These are phyloP conservation scores for Hapalemur alaotrensis DNA, from an alignment of 2,797 vertebrate genomes.

Conservation along the genomic window DNA sequence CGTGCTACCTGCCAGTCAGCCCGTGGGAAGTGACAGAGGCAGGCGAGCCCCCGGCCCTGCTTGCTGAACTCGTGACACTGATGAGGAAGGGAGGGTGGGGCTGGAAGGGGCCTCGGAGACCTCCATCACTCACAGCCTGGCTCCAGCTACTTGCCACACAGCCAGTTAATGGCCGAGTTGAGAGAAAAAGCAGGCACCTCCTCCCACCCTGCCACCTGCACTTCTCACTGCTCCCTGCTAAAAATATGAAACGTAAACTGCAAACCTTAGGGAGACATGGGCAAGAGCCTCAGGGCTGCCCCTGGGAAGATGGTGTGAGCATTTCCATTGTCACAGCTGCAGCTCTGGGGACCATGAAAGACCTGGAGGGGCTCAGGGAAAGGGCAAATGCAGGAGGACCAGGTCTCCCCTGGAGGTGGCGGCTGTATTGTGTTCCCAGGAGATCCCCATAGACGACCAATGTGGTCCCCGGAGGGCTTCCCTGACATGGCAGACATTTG, in stretches of 20 bases:
- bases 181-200: neutral
- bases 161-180: neutral
- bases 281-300: neutral
- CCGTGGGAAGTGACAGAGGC: neutral
- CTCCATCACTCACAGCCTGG: rapidly evolving
- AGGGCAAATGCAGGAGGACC: neutral
- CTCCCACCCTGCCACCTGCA: neutral
- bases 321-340: neutral
- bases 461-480: rapidly evolving
- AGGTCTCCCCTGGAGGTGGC: neutral
- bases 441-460: rapidly evolving
- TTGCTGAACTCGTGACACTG: neutral
- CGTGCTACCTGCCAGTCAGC: neutral
- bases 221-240: neutral
- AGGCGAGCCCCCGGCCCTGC: neutral
- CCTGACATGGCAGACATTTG: neutral
- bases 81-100: neutral
- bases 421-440: rapidly evolving
- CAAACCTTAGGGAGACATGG: neutral
- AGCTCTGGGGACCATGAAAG: neutral
- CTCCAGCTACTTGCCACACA: neutral
- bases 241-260: neutral
- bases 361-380: no score
- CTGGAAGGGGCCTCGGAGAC: neutral
- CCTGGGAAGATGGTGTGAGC: neutral